phyloP scores from a whole-genome alignment of 2,113 vertebrate genomes.

The Pseudorectes ferrugineus region DNA sequence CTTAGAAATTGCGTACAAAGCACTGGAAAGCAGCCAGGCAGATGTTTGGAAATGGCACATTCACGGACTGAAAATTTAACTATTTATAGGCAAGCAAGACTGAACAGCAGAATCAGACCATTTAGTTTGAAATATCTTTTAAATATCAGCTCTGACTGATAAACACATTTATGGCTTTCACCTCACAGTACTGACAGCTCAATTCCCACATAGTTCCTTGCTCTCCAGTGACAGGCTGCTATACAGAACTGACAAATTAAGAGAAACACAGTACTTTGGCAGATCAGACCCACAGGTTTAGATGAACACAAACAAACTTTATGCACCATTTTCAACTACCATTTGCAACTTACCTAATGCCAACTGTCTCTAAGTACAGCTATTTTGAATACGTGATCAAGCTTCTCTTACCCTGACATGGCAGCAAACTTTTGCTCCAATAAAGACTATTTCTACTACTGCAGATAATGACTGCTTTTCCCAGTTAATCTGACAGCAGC shows the following conservation, averaged over 20 bases:
- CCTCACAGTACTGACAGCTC: not conserved
- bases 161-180: not conserved
- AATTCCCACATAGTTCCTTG: not conserved
- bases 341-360: not conserved
- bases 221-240: not conserved
- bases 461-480: not conserved
- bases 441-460: not conserved
- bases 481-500: not conserved
- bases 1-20: not conserved
- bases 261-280: not conserved
- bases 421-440: not conserved
- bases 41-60: not conserved
- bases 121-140: not conserved
- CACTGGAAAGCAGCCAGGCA: constrained; percentile 19
- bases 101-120: not conserved
- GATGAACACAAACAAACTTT: not conserved
- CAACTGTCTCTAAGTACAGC: not conserved
- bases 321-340: not conserved
- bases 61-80: not conserved
- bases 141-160: not conserved
- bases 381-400: not conserved
- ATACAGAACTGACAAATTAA: not conserved
- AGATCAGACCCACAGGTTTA: not conserved
- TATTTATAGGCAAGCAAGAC: not conserved
- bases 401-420: not conserved